Evolutionary conservation across 2,797 vertebrate genomes (phyloP).

Genomic region (Tapirus indicus): DNA sequence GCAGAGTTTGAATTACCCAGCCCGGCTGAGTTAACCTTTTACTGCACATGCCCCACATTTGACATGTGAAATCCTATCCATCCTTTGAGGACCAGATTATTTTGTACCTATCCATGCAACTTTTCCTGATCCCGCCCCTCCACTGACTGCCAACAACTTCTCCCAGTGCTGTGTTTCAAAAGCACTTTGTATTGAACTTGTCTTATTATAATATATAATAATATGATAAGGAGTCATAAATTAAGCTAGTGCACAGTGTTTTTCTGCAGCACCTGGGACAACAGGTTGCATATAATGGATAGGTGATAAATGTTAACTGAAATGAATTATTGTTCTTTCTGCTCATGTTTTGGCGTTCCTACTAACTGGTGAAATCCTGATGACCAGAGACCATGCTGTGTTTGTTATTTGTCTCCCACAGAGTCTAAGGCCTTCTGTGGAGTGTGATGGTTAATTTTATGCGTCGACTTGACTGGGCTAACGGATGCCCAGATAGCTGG

Average conservation of each 20-base stretch:
- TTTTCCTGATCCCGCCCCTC: neutral
- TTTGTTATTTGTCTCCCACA: neutral
- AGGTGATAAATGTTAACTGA: neutral
- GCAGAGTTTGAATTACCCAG: neutral
- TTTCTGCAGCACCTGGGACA: neutral
- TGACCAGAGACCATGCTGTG: neutral
- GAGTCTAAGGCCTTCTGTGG: neutral
- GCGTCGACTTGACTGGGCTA: neutral
- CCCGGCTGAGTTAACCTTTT: neutral
- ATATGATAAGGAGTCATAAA: neutral
- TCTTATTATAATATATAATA: neutral
- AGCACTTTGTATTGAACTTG: neutral
- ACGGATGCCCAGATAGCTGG: neutral
- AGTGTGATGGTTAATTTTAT: neutral
- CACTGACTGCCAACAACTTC: neutral
- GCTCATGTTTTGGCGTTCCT: neutral
- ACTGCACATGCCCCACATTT: neutral
- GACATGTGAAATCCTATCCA: neutral
- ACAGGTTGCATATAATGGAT: neutral
- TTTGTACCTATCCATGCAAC: neutral
- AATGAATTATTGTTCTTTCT: neutral
- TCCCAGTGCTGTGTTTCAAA: neutral
- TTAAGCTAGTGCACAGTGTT: neutral
- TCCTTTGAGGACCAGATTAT: neutral
- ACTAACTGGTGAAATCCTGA: neutral